Base-by-base conservation (phyloP, 1,140 invertebrate genomes). In the Penaeus vannamei region DNA sequence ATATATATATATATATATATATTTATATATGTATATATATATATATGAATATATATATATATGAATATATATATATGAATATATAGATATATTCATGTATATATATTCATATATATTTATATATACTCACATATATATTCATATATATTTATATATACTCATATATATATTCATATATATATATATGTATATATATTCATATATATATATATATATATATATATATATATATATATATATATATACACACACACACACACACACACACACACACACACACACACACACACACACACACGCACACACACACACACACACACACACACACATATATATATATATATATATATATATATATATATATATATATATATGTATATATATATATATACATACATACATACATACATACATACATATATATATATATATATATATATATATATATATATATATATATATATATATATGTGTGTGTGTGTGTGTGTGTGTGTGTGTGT, bases 161-260 rank as follows among this genome's bases (percentile, higher is more conserved):
- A 12, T 26, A 26, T 76, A 3, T 76, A n/a, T 36, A 76, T 76
- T 2, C 8, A 76, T 32, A 5, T 76, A 76, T 32, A 29, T 26
- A 76, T 32, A 32, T 32, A 76, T 32, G 4, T 32, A 76, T 10
- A 76, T 53, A 14, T 53, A 53, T 53, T 4, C 8, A 76, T 76
- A 36, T 76, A 29, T 76, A 36, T 76, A 76, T 76, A 26, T 76
- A 29, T 76, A 76, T 76, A n/a, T n/a, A 26, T 76, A 8, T 76
- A 26, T 29, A 26, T n/a, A 26, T 76, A 76, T n/a, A 36, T 29
- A 29, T 26, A 26, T 76, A 26, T 76, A 29, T 76, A 26, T 26
- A 26, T 26, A n/a, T 76, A 26, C 8, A 26, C 29, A n/a, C 23
- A n/a, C 20, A 76, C 22, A 26, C 36, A 76, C 1, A 26, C 22